A percentile compares a stretch with the other conserved stretches of the same genome.
phyloP scores from a whole-genome alignment of 2,797 vertebrate genomes.

The Heteromormyrus szaboi region DNA sequence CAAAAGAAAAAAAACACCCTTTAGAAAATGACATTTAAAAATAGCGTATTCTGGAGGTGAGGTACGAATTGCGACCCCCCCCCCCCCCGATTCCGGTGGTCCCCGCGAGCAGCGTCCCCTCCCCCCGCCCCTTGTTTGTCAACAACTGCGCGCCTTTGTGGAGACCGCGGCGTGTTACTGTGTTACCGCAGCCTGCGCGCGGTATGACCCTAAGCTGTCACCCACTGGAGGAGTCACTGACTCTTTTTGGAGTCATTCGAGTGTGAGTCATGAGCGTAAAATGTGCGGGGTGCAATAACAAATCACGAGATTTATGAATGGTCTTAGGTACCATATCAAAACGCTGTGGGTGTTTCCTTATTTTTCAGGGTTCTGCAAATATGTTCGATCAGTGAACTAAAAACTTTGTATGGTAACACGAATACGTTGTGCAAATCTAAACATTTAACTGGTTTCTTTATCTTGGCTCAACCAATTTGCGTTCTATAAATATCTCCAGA shows the following conservation, averaged over 20 bases:
- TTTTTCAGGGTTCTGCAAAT: background rate
- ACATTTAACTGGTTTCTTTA: background rate
- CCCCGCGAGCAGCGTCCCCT: background rate
- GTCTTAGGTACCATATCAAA: background rate
- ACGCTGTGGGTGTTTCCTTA: background rate
- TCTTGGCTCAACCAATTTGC: background rate
- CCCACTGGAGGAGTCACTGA: background rate
- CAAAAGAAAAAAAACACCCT: background rate
- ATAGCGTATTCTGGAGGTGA: background rate
- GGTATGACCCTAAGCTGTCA: background rate
- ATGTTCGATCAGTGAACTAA: background rate
- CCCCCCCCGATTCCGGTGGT: no score
- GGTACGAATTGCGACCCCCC: background rate
- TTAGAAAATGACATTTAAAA: no score
- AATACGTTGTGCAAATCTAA: background rate
- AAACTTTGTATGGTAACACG: background rate
- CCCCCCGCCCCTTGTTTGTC: background rate
- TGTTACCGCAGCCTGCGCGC: background rate
- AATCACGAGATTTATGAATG: background rate
- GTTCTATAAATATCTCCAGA: background rate
- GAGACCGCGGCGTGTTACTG: background rate
- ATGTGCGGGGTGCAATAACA: background rate
- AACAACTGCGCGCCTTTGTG: background rate
- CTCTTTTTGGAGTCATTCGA: background rate
- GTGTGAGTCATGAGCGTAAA: slow-evolving; percentile 13